Conservation (phyloP, 2,888 invertebrate species). For the Sisyra terminalis region DNA sequence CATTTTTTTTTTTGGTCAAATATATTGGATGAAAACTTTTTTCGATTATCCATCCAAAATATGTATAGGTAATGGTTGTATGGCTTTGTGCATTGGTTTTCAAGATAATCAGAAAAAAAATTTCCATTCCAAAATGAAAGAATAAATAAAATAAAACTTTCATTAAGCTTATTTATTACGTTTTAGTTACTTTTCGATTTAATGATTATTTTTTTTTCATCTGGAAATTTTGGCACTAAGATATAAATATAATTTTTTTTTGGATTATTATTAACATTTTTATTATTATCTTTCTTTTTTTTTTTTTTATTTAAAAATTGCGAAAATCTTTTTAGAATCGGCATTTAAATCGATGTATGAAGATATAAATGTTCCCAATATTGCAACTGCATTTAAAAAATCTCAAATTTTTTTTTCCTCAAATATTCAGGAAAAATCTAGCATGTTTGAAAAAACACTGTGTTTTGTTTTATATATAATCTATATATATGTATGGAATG, state of each 20-base stretch:
- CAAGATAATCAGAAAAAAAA: not conserved
- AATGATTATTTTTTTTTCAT: slow-evolving; percentile 1
- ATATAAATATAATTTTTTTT: slow-evolving; percentile 1
- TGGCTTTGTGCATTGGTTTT: not conserved
- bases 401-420: not conserved
- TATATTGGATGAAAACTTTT: not conserved
- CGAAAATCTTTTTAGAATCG: slow-evolving; percentile 24
- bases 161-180: not conserved
- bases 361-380: slow-evolving; percentile 14
- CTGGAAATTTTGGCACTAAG: slow-evolving; percentile 8
- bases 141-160: not conserved
- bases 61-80: too few species aligned
- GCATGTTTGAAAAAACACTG: not conserved
- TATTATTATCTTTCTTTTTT: slow-evolving; percentile 1
- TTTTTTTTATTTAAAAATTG: not conserved
- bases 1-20: not conserved
- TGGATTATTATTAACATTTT: not conserved
- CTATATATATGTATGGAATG: not conserved
- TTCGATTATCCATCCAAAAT: not conserved
- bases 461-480: not conserved
- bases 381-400: slow-evolving; percentile 2
- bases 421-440: not conserved
- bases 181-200: slow-evolving; percentile 1
- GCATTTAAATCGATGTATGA: slow-evolving; percentile 25
- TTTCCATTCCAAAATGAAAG: not conserved